A percentile compares a stretch with the other conserved stretches of the same genome.
Conservation (phyloP, 2,113 vertebrate genomes). For the Gymnogyps californianus region DNA sequence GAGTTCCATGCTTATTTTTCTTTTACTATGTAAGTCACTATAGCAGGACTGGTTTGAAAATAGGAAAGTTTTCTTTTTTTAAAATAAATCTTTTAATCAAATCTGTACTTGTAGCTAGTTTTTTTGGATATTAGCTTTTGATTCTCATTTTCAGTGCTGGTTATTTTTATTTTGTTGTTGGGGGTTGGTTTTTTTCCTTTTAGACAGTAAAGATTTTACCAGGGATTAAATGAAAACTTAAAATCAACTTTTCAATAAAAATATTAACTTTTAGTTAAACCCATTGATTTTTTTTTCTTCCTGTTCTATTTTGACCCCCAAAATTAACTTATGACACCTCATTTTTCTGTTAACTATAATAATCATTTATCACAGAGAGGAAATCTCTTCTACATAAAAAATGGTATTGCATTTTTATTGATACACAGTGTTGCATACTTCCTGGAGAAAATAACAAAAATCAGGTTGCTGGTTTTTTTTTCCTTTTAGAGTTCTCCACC, state of each 20-base stretch:
- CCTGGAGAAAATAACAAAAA: background rate
- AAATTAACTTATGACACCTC: background rate
- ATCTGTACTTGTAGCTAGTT: fast-evolving
- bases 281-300: background rate
- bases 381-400: background rate
- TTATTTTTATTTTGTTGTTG: background rate
- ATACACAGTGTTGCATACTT: background rate
- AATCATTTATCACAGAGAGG: fast-evolving
- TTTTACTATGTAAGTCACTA: background rate
- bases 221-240: background rate
- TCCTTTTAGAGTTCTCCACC: background rate
- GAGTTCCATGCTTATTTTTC: background rate
- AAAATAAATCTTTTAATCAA: background rate
- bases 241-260: background rate
- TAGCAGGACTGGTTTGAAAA: background rate
- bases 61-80: background rate
- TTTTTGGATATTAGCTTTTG: background rate
- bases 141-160: fast-evolving
- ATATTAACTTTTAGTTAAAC: background rate
- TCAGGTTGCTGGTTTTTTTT: fast-evolving
- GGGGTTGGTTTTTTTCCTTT: background rate
- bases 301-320: background rate
- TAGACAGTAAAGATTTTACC: background rate
- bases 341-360: background rate
- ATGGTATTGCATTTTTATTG: background rate